These are phyloP conservation scores for Zaprionus lineosus DNA, from an alignment of 2,888 invertebrate species.

Conservation along the genomic window DNA sequence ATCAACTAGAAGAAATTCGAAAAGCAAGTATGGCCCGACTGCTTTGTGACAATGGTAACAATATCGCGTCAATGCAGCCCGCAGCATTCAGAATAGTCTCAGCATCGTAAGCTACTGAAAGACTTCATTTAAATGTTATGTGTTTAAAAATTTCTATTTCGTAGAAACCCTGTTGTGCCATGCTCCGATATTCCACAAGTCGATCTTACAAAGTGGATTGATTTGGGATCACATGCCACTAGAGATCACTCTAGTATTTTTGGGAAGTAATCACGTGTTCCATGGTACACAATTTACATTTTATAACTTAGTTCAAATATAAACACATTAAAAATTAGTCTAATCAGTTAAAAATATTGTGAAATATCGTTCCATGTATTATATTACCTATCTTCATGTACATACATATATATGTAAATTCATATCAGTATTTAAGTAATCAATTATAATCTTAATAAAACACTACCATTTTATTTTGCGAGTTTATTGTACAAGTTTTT, in stretches of 20 bases:
- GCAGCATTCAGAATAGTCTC: constrained; percentile 87
- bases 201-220: constrained; percentile 86
- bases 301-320: constrained; percentile 65
- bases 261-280: constrained; percentile 60
- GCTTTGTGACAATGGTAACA: constrained; percentile 91
- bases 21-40: constrained; percentile 90
- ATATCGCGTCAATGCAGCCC: constrained; percentile 87
- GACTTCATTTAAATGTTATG: too few relatives aligned
- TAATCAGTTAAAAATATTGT: constrained; percentile 58
- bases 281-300: constrained; percentile 8
- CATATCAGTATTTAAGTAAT: constrained; percentile 38
- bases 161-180: constrained; percentile 86
- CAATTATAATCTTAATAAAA: too few relatives aligned
- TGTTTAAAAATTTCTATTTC: constrained; percentile 26
- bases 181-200: constrained; percentile 85
- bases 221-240: constrained; percentile 62
- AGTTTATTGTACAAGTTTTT: neutral
- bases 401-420: constrained; percentile 59
- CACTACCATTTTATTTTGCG: neutral
- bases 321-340: constrained; percentile 57
- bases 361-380: constrained; percentile 54
- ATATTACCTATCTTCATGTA: constrained; percentile 60
- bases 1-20: constrained; percentile 90
- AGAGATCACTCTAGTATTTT: constrained; percentile 50
- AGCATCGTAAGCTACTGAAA: constrained; percentile 83